A percentile compares a stretch with the other conserved stretches of the same genome.
Evolutionary conservation across 2,888 invertebrate genomes (phyloP).

Genomic region (Cheilosia vulpina): DNA sequence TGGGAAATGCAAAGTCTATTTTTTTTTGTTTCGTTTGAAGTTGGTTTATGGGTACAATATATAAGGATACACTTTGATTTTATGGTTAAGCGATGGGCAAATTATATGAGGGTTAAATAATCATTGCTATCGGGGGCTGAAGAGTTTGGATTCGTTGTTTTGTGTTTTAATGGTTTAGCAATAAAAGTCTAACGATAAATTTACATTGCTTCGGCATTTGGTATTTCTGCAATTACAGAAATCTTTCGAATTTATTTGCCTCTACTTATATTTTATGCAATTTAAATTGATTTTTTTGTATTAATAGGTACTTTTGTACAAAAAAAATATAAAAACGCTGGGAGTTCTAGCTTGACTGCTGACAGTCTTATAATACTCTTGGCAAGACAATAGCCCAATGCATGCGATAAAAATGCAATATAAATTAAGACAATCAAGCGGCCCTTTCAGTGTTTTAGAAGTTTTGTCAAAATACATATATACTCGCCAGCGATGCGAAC

Average conservation of each 20-base stretch:
- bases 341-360: no score
- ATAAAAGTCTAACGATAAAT: conserved; percentile 38
- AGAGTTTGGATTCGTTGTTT: conserved; percentile 40
- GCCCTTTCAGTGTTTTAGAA: no score
- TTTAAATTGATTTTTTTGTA: background rate
- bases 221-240: background rate
- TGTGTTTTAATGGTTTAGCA: conserved; percentile 10
- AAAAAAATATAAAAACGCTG: no score
- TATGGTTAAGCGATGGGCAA: conserved; percentile 59
- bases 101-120: conserved; percentile 32
- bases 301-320: no score
- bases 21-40: conserved; percentile 11
- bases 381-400: no score
- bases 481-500: no score
- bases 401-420: no score
- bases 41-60: conserved; percentile 8
- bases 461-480: no score
- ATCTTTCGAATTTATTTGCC: background rate
- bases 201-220: conserved; percentile 49
- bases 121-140: conserved; percentile 42
- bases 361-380: no score
- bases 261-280: background rate
- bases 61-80: conserved; percentile 52
- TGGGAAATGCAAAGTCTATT: conserved; percentile 18
- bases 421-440: no score